Base-by-base conservation (phyloP, 1,140 invertebrate species). In the Temnothorax longispinosus region DNA sequence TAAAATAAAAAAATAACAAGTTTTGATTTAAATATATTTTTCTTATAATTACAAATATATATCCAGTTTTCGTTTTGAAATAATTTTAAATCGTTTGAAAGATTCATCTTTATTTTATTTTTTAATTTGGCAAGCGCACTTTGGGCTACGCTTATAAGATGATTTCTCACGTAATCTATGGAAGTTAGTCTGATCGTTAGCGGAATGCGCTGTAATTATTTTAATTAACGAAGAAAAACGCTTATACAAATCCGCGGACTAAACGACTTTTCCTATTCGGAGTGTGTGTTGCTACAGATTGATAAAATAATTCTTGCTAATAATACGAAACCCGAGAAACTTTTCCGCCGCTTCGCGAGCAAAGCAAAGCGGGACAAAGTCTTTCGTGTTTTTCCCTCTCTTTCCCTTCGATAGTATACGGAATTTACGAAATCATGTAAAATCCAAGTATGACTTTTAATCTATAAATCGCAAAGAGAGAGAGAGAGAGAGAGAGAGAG, bases 111-210 rank as follows among this genome's bases (percentile, higher is more conserved):
- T 47, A 50, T 54, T 72, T 74, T 41, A 41, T 41, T 58, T 75
- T 58, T 75, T n/a, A 56, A 65, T 78, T 75, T 52, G 15, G 71
- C 74, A 87, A 87, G 91, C 81, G 87, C 87, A 88, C 89, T 87
- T 74, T 74, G 82, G 87, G 88, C 71, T 88, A 90, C 80, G 88
- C 86, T 88, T 84, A 88, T 56, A 52, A 89, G 87, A 87, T 44
- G 90, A 92, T 91, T 92, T 94, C 90, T 89, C 35, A 71, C 91
- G 86, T 90, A 88, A 90, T 93, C 92, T 93, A 92, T 88, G 80
- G 15, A 77, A 90, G 92, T 93, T 94, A 94, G 93, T 94, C 92
- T 81, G 71, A 69, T 82, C 52, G 18, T 90, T 72, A 87, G 88
- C 76, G 41, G 75, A 93, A 92, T 89, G 88, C 82, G 88, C 82